Percentiles rank a stretch among this genome's conserved stretches.
These are phyloP conservation scores for Endomychus coccineus DNA, from an alignment of 2,888 invertebrate genomes.

Conservation along the genomic window DNA sequence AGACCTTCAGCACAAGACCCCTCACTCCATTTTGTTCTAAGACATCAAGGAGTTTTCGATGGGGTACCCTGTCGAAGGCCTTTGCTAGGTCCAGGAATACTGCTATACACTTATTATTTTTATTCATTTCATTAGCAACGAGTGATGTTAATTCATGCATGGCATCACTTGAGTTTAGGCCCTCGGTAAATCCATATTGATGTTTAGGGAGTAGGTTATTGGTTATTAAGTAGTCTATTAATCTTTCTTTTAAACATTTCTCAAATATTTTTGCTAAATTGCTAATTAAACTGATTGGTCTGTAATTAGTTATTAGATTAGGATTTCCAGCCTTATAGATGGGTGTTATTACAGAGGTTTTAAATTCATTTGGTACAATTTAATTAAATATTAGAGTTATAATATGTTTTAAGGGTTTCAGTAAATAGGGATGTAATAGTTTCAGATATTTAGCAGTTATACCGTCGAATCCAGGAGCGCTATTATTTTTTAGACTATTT, in stretches of 20 bases:
- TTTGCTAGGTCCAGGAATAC: conserved; percentile 7
- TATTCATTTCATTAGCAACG: conserved; percentile 1
- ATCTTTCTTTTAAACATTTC: conserved; percentile 2
- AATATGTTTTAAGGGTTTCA: conserved; percentile 5
- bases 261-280: conserved; percentile 7
- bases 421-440: neutral
- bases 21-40: conserved; percentile 10
- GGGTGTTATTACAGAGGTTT: conserved; percentile 2
- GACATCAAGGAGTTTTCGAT: neutral
- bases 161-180: neutral
- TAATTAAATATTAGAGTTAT: conserved; percentile 3
- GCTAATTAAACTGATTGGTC: conserved; percentile 3
- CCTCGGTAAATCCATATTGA: conserved; percentile 1
- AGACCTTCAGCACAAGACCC: neutral
- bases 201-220: neutral
- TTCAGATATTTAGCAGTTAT: neutral
- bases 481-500: conserved; percentile 3
- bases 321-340: neutral
- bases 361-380: conserved; percentile 2
- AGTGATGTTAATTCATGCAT: neutral
- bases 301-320: conserved; percentile 3
- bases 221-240: neutral
- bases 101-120: neutral
- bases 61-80: conserved; percentile 3
- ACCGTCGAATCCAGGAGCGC: conserved; percentile 3